A percentile compares a stretch with the other conserved stretches of the same genome.
Conservation (phyloP, 2,113 vertebrate genomes). For the Oncorhynchus kisutch region DNA sequence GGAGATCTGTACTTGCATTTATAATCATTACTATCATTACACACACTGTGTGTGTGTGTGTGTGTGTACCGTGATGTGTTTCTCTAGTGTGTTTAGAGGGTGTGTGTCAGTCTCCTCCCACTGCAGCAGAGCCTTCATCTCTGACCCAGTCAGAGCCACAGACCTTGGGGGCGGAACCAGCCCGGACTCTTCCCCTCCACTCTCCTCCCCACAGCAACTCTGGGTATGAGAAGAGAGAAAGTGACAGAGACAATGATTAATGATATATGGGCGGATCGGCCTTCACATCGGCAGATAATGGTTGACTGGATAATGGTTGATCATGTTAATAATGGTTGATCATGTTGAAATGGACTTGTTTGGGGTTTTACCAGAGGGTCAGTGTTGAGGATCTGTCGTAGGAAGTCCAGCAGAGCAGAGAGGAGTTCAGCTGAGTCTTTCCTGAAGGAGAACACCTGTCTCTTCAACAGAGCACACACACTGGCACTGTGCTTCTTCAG, state of each 20-base stretch:
- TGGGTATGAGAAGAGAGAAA: constrained; percentile 18
- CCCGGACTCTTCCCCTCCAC: constrained; percentile 77
- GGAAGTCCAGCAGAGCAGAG: constrained; percentile 90
- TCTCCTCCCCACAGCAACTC: constrained; percentile 83
- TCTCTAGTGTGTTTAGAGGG: constrained; percentile 88
- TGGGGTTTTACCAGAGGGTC: constrained; percentile 78
- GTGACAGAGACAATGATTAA: background rate
- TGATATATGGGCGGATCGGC: background rate
- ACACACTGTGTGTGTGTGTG: no score
- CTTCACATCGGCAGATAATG: background rate
- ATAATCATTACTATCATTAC: no score
- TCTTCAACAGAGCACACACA: constrained; percentile 81
- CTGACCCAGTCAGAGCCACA: constrained; percentile 80
- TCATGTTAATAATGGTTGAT: no score
- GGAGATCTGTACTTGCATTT: no score
- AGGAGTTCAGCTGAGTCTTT: constrained; percentile 92
- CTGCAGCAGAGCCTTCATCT: constrained; percentile 91
- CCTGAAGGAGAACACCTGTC: constrained; percentile 84
- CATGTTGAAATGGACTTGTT: constrained; percentile 63
- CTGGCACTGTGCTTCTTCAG: constrained; percentile 84
- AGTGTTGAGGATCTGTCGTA: constrained; percentile 88
- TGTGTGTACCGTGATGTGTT: constrained; percentile 86
- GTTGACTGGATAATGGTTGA: no score
- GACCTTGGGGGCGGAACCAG: constrained; percentile 76
- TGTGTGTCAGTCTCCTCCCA: constrained; percentile 87